Percentiles rank a stretch among this genome's conserved stretches.
Evolutionary conservation across 2,888 invertebrate species (phyloP).

Genomic region (Catotricha subobsoleta): DNA sequence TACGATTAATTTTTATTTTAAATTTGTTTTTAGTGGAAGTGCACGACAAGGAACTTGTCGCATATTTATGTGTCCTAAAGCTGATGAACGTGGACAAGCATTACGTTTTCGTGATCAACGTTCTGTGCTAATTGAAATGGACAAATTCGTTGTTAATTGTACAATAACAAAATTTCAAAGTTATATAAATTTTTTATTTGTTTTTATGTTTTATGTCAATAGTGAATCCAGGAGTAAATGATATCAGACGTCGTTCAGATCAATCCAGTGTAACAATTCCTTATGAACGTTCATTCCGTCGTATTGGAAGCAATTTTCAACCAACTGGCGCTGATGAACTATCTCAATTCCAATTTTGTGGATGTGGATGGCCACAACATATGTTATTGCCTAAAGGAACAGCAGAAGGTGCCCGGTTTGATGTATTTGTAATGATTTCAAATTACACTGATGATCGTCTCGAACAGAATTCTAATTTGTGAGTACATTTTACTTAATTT

Average conservation of each 20-base stretch:
- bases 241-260: conserved; percentile 42
- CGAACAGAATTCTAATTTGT: not conserved
- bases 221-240: conserved; percentile 53
- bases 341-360: conserved; percentile 15
- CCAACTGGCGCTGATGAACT: conserved; percentile 26
- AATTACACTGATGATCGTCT: conserved; percentile 42
- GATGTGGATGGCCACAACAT: conserved; percentile 52
- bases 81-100: conserved; percentile 46
- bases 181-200: not conserved
- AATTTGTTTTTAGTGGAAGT: too few relatives aligned
- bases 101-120: conserved; percentile 47
- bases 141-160: conserved; percentile 49
- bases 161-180: conserved; percentile 9
- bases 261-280: conserved; percentile 69
- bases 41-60: conserved; percentile 22
- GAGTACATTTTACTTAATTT: not conserved
- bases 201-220: conserved; percentile 8
- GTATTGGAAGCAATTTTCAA: conserved; percentile 39
- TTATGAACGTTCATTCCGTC: conserved; percentile 61
- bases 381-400: conserved; percentile 58
- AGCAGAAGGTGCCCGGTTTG: conserved; percentile 42
- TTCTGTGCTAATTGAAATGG: conserved; percentile 52
- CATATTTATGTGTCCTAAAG: conserved; percentile 50
- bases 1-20: conserved; percentile 46
- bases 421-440: conserved; percentile 62